Base-by-base conservation (phyloP, 2,888 invertebrate genomes). In the Carcina quercana region DNA sequence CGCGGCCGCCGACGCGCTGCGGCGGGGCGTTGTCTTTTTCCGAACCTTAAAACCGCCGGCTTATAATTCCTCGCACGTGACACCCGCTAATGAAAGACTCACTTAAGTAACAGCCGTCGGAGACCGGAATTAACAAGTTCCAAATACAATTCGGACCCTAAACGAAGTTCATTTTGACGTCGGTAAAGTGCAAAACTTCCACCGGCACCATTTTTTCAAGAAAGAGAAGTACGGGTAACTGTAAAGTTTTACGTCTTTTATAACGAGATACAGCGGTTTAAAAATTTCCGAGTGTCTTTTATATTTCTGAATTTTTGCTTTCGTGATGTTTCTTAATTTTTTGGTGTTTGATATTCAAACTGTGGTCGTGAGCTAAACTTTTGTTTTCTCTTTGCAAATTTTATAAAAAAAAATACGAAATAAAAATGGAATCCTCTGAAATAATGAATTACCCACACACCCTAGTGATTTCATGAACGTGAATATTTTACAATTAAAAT, bases 61-160 rank as follows among this genome's bases (percentile, higher is more conserved):
- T 73, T 71, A 63, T 60, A 61, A 82, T 82, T 79, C 80, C 47
- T 38, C 53, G 63, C 82, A 78, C 80, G 82, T 68, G 74, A 63
- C 58, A 59, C 61, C 59, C 69, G 68, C 78, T 82, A 83, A 82
- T 79, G 80, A 82, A 79, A 78, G 75, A 70, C 79, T 76, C 66
- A 68, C 71, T 79, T 75, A 78, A 78, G 70, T 67, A 69, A 73
- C 69, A 61, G 64, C n/a, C 61, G 65, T 65, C 49, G 58, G 56
- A 70, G 73, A 67, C 70, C 61, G 51, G 74, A 78, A 78, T 80
- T 80, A 78, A 73, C 75, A 82, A 82, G 63, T 80, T 79, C 55
- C 47, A 69, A 79, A 83, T 78, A 80, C 70, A 79, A 82, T 79
- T 78, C 73, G 61, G 67, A 61, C 62, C 63, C 69, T 72, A 69